Conservation (phyloP, 2,113 vertebrate species). For the Orientallactaga bullata region DNA sequence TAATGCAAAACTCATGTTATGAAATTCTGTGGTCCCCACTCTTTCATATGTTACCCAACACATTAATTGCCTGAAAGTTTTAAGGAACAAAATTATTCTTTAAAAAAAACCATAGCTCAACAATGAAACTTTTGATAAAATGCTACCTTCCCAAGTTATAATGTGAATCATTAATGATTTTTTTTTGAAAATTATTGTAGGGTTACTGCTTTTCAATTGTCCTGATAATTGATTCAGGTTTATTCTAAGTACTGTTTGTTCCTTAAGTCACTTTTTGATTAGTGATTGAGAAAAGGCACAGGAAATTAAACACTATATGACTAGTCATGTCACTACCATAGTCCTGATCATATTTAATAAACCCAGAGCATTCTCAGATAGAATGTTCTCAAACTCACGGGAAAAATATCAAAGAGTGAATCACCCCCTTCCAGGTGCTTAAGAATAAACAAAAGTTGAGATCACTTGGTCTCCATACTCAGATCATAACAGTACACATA, state of each 20-base stretch:
- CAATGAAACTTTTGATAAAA: slow-evolving; percentile 58
- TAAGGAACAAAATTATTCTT: slow-evolving; percentile 59
- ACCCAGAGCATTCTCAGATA: slow-evolving; percentile 1
- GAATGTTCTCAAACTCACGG: slow-evolving; percentile 35
- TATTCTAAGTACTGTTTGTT: slow-evolving; percentile 60
- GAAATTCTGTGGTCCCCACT: slow-evolving; percentile 66
- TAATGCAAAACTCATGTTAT: slow-evolving; percentile 62
- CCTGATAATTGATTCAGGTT: slow-evolving; percentile 64
- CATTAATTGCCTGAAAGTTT: slow-evolving; percentile 65
- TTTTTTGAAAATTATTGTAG: not conserved
- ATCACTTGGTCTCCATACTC: not conserved
- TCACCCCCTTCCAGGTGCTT: slow-evolving; percentile 12
- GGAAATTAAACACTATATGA: slow-evolving; percentile 20
- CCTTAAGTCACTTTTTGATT: slow-evolving; percentile 41
- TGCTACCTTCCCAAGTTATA: slow-evolving; percentile 54
- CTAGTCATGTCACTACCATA: not conserved
- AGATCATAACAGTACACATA: not conserved
- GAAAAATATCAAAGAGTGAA: slow-evolving; percentile 27
- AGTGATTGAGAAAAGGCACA: slow-evolving; percentile 41
- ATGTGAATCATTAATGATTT: slow-evolving; percentile 23
- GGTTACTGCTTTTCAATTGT: slow-evolving; percentile 46
- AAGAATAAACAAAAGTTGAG: not conserved
- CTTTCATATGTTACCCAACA: slow-evolving; percentile 57
- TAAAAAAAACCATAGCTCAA: slow-evolving; percentile 49
- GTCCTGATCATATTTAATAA: slow-evolving; percentile 34